phyloP scores from a whole-genome alignment of 1,140 invertebrate genomes.

The Drosophila erecta region DNA sequence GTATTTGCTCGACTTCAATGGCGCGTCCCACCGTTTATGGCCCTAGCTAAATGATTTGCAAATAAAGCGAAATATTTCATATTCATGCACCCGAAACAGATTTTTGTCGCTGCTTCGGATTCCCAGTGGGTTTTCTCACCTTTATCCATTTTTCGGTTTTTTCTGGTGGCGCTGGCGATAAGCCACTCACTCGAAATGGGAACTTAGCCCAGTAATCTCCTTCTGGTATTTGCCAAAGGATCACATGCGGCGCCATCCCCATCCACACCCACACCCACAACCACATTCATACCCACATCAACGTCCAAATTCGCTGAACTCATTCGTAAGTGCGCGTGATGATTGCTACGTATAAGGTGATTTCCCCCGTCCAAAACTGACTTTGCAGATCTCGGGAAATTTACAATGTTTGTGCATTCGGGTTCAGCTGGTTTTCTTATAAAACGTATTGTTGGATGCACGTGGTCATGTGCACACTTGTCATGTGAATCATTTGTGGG shows the following conservation, averaged over 20 bases:
- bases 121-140: too few relatives aligned
- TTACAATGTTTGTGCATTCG: constrained; percentile 39
- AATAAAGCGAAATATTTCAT: constrained; percentile 59
- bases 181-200: constrained; percentile 27
- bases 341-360: constrained; percentile 8
- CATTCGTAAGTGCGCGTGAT: constrained; percentile 42
- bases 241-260: constrained; percentile 39
- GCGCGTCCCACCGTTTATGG: constrained; percentile 47
- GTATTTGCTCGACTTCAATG: constrained; percentile 55
- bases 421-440: constrained; percentile 23
- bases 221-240: constrained; percentile 37
- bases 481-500: constrained; percentile 28
- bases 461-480: constrained; percentile 32
- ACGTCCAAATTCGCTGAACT: constrained; percentile 35
- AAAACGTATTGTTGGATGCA: constrained; percentile 32
- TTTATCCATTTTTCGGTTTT: constrained; percentile 4
- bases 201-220: constrained; percentile 47
- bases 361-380: constrained; percentile 6
- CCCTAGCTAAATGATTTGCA: constrained; percentile 68
- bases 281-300: not conserved
- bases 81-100: constrained; percentile 37
- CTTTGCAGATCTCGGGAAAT: constrained; percentile 24
- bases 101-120: constrained; percentile 15
- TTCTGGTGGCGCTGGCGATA: constrained; percentile 38
- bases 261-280: not conserved